phyloP scores from a whole-genome alignment of 2,888 invertebrate genomes.

The Heliconius sara region DNA sequence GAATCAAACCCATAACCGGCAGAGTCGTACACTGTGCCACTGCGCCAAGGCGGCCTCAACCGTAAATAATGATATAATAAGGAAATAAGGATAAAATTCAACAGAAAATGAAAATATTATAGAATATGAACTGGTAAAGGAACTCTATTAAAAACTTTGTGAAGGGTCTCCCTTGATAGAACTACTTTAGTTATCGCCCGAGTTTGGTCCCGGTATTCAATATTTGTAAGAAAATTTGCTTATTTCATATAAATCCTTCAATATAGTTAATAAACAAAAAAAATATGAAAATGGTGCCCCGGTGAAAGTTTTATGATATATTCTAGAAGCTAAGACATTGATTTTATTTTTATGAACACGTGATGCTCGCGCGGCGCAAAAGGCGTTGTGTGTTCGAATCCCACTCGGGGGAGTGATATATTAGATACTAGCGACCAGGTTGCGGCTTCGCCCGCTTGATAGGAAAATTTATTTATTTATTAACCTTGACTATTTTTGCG shows the following conservation, averaged over 20 bases:
- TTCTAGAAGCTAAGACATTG: too few species aligned
- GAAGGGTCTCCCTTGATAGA: conserved; percentile 40
- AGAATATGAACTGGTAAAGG: conserved; percentile 30
- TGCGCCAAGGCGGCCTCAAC: neutral
- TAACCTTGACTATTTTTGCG: too few species aligned
- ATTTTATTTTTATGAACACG: too few species aligned
- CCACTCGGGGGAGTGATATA: too few species aligned
- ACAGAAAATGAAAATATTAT: conserved; percentile 22
- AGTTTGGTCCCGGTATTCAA: neutral
- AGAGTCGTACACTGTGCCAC: neutral
- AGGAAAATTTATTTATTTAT: too few species aligned
- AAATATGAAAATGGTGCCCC: neutral
- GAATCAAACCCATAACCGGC: too few species aligned
- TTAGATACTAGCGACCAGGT: too few species aligned
- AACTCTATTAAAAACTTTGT: conserved; percentile 51
- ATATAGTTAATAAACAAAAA: neutral
- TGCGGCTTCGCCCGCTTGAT: too few species aligned
- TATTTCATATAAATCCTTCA: neutral
- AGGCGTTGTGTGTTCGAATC: too few species aligned
- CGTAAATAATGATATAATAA: neutral
- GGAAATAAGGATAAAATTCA: too few species aligned
- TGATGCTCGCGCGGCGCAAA: too few species aligned
- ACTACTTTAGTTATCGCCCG: conserved; percentile 13
- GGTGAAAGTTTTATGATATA: neutral
- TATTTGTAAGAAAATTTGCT: neutral